Evolutionary conservation across 2,797 vertebrate genomes (phyloP).

Genomic region (Lacerta agilis): DNA sequence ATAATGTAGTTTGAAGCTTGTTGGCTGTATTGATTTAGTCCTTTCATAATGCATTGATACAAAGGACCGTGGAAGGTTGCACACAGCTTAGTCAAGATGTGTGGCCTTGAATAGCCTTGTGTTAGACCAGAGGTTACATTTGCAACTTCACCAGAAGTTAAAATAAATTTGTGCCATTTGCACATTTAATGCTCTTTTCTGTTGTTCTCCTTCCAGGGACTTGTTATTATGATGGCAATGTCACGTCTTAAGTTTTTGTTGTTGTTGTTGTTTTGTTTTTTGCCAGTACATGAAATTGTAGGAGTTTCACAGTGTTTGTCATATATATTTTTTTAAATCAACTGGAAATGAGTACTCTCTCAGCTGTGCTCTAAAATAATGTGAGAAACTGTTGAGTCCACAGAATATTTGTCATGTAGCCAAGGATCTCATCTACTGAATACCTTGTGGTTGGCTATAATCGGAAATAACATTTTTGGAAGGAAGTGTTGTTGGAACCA

Average conservation of each 20-base stretch:
- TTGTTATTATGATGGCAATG: not conserved
- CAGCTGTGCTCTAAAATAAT: not conserved
- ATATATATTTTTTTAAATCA: not conserved
- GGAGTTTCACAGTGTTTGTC: not conserved
- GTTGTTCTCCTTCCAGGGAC: not conserved
- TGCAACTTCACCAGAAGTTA: not conserved
- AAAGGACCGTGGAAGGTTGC: not conserved
- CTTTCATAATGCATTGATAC: not conserved
- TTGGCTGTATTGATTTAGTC: not conserved
- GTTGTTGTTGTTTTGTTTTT: not conserved
- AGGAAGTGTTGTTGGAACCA: not conserved
- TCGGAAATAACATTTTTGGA: slow-evolving; percentile 4
- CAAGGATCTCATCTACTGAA: slow-evolving; percentile 4
- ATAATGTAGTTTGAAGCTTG: not conserved
- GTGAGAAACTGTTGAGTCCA: not conserved
- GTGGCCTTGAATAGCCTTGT: not conserved
- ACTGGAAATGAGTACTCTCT: not conserved
- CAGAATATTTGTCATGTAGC: not conserved
- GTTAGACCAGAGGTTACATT: not conserved
- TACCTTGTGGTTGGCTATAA: not conserved
- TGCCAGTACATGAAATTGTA: not conserved
- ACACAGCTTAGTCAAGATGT: not conserved
- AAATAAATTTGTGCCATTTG: not conserved
- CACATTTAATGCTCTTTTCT: not conserved
- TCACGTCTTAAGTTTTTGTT: not conserved